Conservation (phyloP, 1,140 invertebrate species). For the Macrostomum lignano region DNA sequence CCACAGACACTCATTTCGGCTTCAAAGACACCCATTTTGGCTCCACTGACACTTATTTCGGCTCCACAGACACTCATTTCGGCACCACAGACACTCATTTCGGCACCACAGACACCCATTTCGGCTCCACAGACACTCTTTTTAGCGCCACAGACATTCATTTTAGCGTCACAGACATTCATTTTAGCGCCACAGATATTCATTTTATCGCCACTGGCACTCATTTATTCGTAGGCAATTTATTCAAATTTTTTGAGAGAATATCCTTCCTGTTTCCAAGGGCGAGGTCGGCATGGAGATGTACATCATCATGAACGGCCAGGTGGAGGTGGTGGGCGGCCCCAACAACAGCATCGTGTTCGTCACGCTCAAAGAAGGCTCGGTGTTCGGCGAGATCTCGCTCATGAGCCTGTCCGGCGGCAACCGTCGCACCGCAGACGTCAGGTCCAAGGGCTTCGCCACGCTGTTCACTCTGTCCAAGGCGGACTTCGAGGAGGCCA, state of each 20-base stretch:
- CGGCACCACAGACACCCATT: too few relatives aligned
- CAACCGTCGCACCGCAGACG: slow-evolving; percentile 60
- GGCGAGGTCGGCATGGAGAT: slow-evolving; percentile 79
- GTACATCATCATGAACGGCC: slow-evolving; percentile 70
- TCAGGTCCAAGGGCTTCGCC: slow-evolving; percentile 59
- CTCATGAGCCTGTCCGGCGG: slow-evolving; percentile 57
- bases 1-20: too few relatives aligned
- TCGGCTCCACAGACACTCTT: too few relatives aligned
- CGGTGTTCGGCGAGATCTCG: slow-evolving; percentile 74
- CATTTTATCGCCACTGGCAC: too few relatives aligned
- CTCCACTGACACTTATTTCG: too few relatives aligned
- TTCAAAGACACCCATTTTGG: too few relatives aligned
- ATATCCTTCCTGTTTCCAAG: slow-evolving; percentile 14
- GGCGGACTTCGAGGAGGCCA: slow-evolving; percentile 51
- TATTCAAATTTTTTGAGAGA: not conserved
- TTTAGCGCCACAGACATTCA: too few relatives aligned
- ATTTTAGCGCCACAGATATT: too few relatives aligned
- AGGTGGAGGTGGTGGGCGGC: slow-evolving; percentile 45
- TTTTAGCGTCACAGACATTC: too few relatives aligned
- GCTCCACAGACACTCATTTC: too few relatives aligned
- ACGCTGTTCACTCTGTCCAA: slow-evolving; percentile 66
- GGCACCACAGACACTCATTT: too few relatives aligned
- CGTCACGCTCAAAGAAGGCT: slow-evolving; percentile 53
- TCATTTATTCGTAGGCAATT: too few relatives aligned
- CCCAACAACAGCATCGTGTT: slow-evolving; percentile 41